Conservation (phyloP, 2,888 invertebrate genomes). For the Caenorhabditis zanzibari region DNA sequence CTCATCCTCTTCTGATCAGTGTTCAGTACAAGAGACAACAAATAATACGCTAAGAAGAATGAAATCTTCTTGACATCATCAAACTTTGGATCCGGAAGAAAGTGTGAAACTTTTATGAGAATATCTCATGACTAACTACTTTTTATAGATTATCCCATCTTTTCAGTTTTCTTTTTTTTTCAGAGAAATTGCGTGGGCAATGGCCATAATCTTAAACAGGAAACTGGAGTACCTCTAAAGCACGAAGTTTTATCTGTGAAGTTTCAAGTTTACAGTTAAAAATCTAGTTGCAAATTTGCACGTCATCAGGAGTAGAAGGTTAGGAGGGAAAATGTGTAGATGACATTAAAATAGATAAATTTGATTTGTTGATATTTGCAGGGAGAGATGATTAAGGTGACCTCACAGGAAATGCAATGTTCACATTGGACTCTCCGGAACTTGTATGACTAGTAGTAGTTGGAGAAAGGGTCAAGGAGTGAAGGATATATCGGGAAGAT, state of each 20-base stretch:
- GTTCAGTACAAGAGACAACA: conserved; percentile 27
- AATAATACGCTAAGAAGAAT: conserved; percentile 9
- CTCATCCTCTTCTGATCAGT: conserved; percentile 21
- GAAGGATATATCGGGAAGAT: background rate
- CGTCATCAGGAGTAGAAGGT: conserved; percentile 9
- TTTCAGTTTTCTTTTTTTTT: background rate
- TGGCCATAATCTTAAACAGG: conserved; percentile 4
- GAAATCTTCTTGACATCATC: conserved; percentile 32
- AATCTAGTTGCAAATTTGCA: conserved; percentile 17
- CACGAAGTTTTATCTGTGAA: background rate
- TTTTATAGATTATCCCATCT: conserved; percentile 37
- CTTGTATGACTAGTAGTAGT: conserved; percentile 7
- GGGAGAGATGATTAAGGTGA: conserved; percentile 1
- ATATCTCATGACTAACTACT: conserved; percentile 36
- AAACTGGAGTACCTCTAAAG: background rate
- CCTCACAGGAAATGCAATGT: conserved; percentile 38
- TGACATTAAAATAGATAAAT: conserved; percentile 31
- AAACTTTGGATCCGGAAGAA: conserved; percentile 15
- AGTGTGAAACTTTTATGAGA: conserved; percentile 37
- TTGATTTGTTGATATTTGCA: conserved; percentile 30
- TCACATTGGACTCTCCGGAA: conserved; percentile 26
- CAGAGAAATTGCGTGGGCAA: conserved; percentile 1
- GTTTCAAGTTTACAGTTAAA: background rate
- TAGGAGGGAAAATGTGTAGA: conserved; percentile 6
- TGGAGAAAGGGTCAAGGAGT: background rate